A percentile compares a stretch with the other conserved stretches of the same genome.
phyloP scores from a whole-genome alignment of 2,113 vertebrate species.

The Pituophis catenifer region DNA sequence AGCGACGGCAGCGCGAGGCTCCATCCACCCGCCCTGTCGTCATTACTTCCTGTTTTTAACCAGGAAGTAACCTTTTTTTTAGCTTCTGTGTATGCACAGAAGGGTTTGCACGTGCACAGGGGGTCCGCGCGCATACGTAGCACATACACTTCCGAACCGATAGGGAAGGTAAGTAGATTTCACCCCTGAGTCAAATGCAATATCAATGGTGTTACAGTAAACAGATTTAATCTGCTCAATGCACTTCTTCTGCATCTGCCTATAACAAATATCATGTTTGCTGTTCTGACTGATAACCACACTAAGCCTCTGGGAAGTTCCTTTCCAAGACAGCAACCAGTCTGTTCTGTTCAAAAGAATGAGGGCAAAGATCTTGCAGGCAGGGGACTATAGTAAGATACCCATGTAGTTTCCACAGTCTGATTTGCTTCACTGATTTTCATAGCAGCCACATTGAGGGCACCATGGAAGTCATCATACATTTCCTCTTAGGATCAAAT shows the following conservation, averaged over 20 bases:
- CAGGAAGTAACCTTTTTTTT: too few relatives aligned
- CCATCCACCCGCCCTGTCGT: too few relatives aligned
- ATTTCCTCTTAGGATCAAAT: neutral
- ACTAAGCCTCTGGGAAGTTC: neutral
- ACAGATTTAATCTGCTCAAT: neutral
- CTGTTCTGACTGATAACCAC: neutral
- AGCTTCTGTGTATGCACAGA: too few relatives aligned
- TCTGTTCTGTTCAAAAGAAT: neutral
- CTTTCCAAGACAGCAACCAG: neutral
- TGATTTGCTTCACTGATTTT: neutral
- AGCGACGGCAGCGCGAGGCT: too few relatives aligned
- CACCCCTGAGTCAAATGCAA: neutral
- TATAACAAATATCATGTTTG: neutral
- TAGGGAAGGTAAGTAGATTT: too few relatives aligned
- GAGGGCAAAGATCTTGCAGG: neutral
- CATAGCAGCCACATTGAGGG: neutral
- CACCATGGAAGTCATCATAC: neutral
- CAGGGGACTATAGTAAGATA: neutral
- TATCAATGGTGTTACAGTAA: neutral
- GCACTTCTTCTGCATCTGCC: neutral
- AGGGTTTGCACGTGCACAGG: too few relatives aligned
- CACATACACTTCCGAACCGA: too few relatives aligned
- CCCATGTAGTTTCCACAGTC: neutral
- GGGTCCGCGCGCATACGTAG: too few relatives aligned
- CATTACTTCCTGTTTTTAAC: too few relatives aligned